phyloP scores from a whole-genome alignment of 2,797 vertebrate genomes.

The Hypotaenidia okinawae region DNA sequence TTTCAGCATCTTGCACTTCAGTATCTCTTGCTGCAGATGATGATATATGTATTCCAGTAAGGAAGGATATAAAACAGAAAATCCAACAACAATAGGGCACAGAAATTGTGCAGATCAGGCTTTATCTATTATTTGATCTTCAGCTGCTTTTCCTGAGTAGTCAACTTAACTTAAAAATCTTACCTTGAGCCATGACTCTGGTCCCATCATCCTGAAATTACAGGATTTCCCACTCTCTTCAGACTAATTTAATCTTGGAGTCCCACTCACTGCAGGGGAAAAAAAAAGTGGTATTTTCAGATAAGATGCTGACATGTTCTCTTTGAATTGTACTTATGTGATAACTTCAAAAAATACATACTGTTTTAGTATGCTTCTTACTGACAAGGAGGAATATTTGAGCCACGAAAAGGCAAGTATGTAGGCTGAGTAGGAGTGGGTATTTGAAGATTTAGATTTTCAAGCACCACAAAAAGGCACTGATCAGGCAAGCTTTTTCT shows the following conservation, averaged over 20 bases:
- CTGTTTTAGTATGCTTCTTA: not conserved
- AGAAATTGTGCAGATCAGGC: not conserved
- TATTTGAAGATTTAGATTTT: conserved; percentile 9
- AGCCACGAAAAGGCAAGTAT: not conserved
- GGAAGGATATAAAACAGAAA: not conserved
- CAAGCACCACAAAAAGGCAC: not conserved
- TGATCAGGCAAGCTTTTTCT: conserved; percentile 20
- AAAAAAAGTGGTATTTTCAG: not conserved
- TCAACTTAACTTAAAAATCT: not conserved
- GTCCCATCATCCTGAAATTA: not conserved
- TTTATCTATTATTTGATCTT: not conserved
- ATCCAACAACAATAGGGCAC: not conserved
- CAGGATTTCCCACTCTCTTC: not conserved
- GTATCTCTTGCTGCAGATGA: not conserved
- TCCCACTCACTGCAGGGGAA: not conserved
- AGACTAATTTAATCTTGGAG: not conserved
- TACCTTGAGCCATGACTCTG: not conserved
- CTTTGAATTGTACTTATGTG: not conserved
- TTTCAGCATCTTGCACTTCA: not conserved
- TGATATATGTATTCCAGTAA: not conserved
- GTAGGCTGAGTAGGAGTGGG: conserved; percentile 6
- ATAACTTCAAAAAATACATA: not conserved
- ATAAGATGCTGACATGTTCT: not conserved
- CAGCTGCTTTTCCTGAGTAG: not conserved
- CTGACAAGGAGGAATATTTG: not conserved